Percentiles rank a stretch among this genome's conserved stretches.
These are phyloP conservation scores for Mesorhabditis sp. DNA, from an alignment of 2,888 invertebrate genomes.

Conservation along the genomic window DNA sequence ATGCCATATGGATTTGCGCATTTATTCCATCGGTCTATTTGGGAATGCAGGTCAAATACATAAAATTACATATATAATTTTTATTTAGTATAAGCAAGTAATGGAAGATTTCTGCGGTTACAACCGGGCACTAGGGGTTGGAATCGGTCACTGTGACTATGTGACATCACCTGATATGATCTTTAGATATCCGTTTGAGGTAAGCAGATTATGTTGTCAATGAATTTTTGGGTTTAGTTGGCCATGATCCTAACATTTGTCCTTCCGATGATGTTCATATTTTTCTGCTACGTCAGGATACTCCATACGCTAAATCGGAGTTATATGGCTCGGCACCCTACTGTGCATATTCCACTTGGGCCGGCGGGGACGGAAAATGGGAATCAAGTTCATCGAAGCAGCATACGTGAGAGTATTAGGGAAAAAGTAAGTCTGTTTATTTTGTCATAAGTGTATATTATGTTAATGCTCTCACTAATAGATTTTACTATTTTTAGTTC, in stretches of 20 bases:
- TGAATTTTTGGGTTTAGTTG: slow-evolving; percentile 25
- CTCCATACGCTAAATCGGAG: slow-evolving; percentile 30
- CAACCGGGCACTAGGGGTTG: slow-evolving; percentile 32
- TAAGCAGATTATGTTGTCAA: neutral
- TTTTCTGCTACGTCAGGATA: slow-evolving; percentile 52
- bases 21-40: slow-evolving; percentile 51
- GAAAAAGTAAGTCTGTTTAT: neutral
- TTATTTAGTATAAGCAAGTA: slow-evolving; percentile 48
- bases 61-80: no score
- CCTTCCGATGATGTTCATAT: slow-evolving; percentile 49
- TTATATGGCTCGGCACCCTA: slow-evolving; percentile 30
- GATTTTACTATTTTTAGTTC: neutral
- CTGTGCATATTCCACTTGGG: slow-evolving; percentile 38
- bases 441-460: no score
- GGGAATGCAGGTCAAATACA: slow-evolving; percentile 35
- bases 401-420: slow-evolving; percentile 1
- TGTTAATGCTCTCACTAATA: neutral
- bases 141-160: slow-evolving; percentile 46
- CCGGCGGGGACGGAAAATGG: slow-evolving; percentile 31
- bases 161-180: slow-evolving; percentile 28
- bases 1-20: slow-evolving; percentile 45
- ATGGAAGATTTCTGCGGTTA: slow-evolving; percentile 50
- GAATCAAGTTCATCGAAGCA: slow-evolving; percentile 11
- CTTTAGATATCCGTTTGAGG: slow-evolving; percentile 33
- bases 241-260: slow-evolving; percentile 52